phyloP scores from a whole-genome alignment of 2,888 invertebrate species.

The Dione juno region DNA sequence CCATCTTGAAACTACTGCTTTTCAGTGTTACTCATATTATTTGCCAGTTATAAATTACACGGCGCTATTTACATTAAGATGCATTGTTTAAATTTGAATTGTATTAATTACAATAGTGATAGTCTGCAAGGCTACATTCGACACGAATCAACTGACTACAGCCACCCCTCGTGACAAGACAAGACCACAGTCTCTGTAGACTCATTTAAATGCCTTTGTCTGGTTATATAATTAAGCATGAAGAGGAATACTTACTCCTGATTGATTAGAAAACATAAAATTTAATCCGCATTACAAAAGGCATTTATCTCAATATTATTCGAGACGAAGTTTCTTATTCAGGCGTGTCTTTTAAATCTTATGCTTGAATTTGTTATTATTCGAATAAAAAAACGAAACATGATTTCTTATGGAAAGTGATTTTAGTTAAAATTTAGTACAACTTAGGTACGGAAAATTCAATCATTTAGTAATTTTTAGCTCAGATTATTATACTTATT shows the following conservation, averaged over 20 bases:
- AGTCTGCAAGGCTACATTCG: slow-evolving; percentile 53
- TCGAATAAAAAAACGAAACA: too few relatives aligned
- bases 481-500: not conserved
- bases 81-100: slow-evolving; percentile 52
- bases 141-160: slow-evolving; percentile 49
- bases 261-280: slow-evolving; percentile 46
- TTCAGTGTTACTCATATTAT: slow-evolving; percentile 40
- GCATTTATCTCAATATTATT: not conserved
- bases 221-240: slow-evolving; percentile 50
- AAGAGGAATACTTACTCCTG: slow-evolving; percentile 48
- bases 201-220: slow-evolving; percentile 52
- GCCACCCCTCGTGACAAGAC: slow-evolving; percentile 54
- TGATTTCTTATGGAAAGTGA: not conserved
- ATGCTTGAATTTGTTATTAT: not conserved
- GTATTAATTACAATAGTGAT: slow-evolving; percentile 52
- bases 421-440: too few relatives aligned
- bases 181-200: slow-evolving; percentile 42
- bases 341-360: not conserved
- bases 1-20: slow-evolving; percentile 17
- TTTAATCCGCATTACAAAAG: slow-evolving; percentile 10
- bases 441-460: too few relatives aligned
- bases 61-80: slow-evolving; percentile 49
- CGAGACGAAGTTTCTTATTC: not conserved
- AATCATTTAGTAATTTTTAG: not conserved
- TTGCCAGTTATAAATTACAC: slow-evolving; percentile 51